These are phyloP conservation scores for Morinoia aosen DNA, from an alignment of 2,888 invertebrate species.

Conservation along the genomic window DNA sequence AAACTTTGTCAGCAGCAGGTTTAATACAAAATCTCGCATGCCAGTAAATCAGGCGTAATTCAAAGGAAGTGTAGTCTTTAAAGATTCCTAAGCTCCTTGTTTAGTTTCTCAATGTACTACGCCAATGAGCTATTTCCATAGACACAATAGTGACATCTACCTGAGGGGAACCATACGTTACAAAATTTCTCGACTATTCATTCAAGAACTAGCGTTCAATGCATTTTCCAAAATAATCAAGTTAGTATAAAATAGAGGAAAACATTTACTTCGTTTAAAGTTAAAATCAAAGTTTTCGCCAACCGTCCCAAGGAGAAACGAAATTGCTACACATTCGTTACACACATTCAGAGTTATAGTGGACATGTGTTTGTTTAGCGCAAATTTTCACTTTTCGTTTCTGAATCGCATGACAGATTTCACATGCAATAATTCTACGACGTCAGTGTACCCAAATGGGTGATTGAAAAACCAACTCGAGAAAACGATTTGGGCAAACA, in stretches of 20 bases:
- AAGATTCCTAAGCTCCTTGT: not conserved
- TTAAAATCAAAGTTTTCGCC: not conserved
- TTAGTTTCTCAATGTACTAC: not conserved
- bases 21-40: not conserved
- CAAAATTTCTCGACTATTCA: no score
- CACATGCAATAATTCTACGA: not conserved
- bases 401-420: not conserved
- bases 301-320: not conserved
- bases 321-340: not conserved
- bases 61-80: not conserved
- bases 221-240: no score
- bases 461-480: not conserved
- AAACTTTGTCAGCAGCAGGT: not conserved
- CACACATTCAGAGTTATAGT: not conserved
- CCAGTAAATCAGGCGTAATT: not conserved
- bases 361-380: not conserved
- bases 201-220: no score
- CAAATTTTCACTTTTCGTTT: not conserved
- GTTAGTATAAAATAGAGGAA: not conserved
- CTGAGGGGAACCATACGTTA: no score
- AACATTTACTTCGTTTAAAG: no score
- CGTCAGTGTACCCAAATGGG: not conserved
- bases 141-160: no score
- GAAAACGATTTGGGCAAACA: not conserved
- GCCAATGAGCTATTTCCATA: no score